phyloP scores from a whole-genome alignment of 2,797 vertebrate species.

The Sebastes minor region DNA sequence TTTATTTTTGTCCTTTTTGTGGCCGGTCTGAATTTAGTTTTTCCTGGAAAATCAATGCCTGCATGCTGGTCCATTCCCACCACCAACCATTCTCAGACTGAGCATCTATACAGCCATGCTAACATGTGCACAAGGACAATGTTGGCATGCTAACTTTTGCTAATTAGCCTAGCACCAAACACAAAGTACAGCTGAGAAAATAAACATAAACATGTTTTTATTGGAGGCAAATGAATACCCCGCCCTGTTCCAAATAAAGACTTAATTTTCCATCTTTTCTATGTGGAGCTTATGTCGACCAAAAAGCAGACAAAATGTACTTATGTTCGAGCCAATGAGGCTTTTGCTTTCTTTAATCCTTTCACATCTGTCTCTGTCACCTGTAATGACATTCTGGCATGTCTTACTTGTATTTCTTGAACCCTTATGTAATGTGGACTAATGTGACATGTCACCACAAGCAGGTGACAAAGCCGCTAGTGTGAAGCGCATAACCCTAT shows the following conservation, averaged over 20 bases:
- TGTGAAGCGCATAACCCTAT: slow-evolving; percentile 3
- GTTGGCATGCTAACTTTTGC: background rate
- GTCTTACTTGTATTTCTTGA: background rate
- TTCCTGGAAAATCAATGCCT: background rate
- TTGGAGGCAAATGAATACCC: background rate
- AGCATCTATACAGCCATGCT: background rate
- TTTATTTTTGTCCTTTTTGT: background rate
- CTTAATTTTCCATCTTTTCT: background rate
- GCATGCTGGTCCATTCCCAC: background rate
- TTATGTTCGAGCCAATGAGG: background rate
- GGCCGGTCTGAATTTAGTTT: background rate
- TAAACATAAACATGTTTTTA: background rate
- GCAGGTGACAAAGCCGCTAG: background rate
- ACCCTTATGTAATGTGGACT: background rate
- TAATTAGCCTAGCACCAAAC: background rate
- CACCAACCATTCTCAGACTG: background rate
- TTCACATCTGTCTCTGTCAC: background rate
- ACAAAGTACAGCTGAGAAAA: background rate
- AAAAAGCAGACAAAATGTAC: background rate
- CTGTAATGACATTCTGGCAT: background rate
- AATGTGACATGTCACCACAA: slow-evolving; percentile 12
- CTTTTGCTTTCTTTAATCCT: background rate
- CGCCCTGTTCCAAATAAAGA: background rate
- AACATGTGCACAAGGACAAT: background rate
- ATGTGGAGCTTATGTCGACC: background rate